phyloP scores from a whole-genome alignment of 1,140 invertebrate species.

The Diabrotica virgifera region DNA sequence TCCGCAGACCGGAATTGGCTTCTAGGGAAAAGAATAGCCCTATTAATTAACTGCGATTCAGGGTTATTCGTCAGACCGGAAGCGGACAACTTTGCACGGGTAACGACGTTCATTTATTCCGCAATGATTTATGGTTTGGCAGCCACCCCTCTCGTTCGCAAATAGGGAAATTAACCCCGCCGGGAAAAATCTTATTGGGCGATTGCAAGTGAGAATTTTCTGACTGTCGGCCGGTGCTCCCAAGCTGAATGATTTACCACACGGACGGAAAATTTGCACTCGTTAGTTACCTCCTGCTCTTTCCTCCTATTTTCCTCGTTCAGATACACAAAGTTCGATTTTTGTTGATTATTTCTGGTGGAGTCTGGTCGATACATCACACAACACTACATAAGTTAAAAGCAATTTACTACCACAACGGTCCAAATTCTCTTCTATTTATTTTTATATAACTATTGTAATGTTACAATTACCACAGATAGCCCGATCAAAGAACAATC shows the following conservation, averaged over 20 bases:
- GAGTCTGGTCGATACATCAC: no score
- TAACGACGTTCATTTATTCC: slow-evolving; percentile 12
- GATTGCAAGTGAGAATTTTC: not conserved
- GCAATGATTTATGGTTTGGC: slow-evolving; percentile 6
- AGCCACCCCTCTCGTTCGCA: not conserved
- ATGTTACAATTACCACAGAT: no score
- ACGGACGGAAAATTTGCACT: not conserved
- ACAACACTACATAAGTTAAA: no score
- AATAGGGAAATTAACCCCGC: not conserved
- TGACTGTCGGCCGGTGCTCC: not conserved
- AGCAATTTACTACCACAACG: no score
- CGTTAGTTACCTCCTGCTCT: not conserved
- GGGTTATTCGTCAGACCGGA: slow-evolving; percentile 12
- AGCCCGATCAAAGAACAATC: no score
- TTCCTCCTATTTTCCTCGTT: not conserved
- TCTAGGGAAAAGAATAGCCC: slow-evolving; percentile 10
- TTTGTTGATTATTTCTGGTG: not conserved
- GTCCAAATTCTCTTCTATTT: no score
- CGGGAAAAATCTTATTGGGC: not conserved
- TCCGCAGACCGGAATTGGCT: slow-evolving; percentile 5
- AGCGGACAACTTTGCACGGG: slow-evolving; percentile 13
- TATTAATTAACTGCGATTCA: slow-evolving; percentile 11
- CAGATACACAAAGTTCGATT: not conserved
- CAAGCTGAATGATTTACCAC: not conserved
- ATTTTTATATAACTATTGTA: no score